Percentiles rank a stretch among this genome's conserved stretches.
These are phyloP conservation scores for Hestina assimilis DNA, from an alignment of 1,140 invertebrate species.

Conservation along the genomic window DNA sequence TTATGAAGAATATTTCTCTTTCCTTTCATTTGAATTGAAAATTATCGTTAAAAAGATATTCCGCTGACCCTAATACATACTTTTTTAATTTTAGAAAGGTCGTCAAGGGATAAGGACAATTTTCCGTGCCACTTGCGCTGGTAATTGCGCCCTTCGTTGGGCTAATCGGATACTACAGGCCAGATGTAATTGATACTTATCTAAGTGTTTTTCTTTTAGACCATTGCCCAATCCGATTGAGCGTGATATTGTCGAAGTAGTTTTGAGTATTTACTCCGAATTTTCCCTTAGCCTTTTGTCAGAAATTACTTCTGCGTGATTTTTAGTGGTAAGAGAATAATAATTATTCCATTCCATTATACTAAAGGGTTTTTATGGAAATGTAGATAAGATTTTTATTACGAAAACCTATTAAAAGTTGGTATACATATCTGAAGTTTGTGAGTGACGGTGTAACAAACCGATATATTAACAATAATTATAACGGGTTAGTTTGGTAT, in stretches of 20 bases:
- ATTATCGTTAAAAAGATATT: background rate
- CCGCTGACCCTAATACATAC: slow-evolving; percentile 7
- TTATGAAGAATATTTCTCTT: background rate
- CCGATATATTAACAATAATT: no score
- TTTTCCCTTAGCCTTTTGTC: no score
- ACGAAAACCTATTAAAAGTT: no score
- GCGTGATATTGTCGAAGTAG: background rate
- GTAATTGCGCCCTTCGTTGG: slow-evolving; percentile 41
- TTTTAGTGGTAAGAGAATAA: no score
- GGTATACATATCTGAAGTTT: no score
- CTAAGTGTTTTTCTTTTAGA: slow-evolving; percentile 14
- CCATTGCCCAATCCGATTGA: slow-evolving; percentile 4
- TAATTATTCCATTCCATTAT: no score
- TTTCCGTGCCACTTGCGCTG: slow-evolving; percentile 42
- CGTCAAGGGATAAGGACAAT: slow-evolving; percentile 40
- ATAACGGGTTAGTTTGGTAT: no score
- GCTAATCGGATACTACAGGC: slow-evolving; percentile 28
- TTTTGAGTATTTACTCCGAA: background rate
- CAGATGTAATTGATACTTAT: slow-evolving; percentile 26
- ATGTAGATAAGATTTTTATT: no score
- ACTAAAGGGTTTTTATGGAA: no score
- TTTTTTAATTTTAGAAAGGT: slow-evolving; percentile 43
- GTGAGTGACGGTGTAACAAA: no score
- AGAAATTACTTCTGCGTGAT: no score
- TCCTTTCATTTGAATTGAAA: background rate